Conservation (phyloP, 2,113 vertebrate species). For the Psophia crepitans region DNA sequence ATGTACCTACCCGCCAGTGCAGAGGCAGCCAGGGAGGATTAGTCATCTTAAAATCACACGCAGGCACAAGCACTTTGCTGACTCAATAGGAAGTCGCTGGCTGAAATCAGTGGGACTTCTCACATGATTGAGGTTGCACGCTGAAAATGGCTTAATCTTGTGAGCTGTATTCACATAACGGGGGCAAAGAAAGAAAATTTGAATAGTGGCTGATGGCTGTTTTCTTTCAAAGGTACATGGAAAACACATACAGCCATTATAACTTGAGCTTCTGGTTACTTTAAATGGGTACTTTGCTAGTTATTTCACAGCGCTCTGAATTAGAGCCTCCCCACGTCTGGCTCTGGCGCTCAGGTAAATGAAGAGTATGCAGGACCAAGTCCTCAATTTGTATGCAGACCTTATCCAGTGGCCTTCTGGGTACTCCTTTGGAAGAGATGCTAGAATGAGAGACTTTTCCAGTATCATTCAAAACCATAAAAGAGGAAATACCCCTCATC, state of each 20-base stretch:
- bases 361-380: neutral
- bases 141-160: neutral
- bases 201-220: neutral
- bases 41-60: neutral
- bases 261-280: neutral
- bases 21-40: neutral
- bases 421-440: neutral
- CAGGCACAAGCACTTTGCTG: neutral
- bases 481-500: neutral
- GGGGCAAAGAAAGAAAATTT: neutral
- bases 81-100: conserved; percentile 34
- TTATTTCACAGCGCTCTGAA: neutral
- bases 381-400: neutral
- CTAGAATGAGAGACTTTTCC: neutral
- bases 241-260: neutral
- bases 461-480: neutral
- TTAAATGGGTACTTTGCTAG: neutral
- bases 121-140: neutral
- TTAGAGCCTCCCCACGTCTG: neutral
- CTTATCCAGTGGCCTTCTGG: neutral
- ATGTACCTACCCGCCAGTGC: neutral
- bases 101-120: conserved; percentile 15
- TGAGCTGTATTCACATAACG: neutral
- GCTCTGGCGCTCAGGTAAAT: neutral
- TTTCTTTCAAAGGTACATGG: neutral